Base-by-base conservation (phyloP, 2,797 vertebrate species). In the Sciurus vulgaris region DNA sequence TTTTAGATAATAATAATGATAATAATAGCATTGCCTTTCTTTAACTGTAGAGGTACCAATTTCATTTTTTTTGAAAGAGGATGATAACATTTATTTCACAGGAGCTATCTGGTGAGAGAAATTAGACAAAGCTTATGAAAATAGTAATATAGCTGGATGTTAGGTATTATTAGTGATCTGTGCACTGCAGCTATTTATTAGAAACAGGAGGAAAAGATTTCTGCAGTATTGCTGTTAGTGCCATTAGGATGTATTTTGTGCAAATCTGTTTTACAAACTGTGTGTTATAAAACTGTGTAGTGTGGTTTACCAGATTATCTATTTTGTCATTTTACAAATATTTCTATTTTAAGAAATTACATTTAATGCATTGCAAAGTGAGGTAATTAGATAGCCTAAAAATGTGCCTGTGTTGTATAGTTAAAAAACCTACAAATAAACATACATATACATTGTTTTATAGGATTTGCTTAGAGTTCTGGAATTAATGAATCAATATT, bases 401-500 rank as follows among this genome's bases (percentile, higher is more conserved):
- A 92, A 38, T 78, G 38, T 94, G 63, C 77, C 54, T 70, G 63
- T 93, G 88, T 47, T 44, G 24, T 90, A 24, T 67, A 51, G 54
- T 93, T 93, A 73, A 86, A 73, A 61, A 61, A 26, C 20, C 22
- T 3, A 2, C 9, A 65, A 9, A 6, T 13, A 91, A 33, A 65
- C 5, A 38, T 76, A 67, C n/a, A 49, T 69, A 47, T n/a, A 12
- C 17, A n/a, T 88, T 90, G 84, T 96, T 96, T 90, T 82, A 59
- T 77, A 96, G 70, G 15, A 85, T 11, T 95, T 81, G 10, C 33
- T 89, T 93, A 54, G 77, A 94, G 77, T 88, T 97, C 95, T 93
- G 91, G 72, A 96, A 82, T 94, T 85, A 89, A 82, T 73, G 72
- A 97, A 74, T 97, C 93, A 88, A 26, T 94, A 88, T 96, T 94